Conservation (phyloP, 2,113 vertebrate species). For the Neogale vison region DNA sequence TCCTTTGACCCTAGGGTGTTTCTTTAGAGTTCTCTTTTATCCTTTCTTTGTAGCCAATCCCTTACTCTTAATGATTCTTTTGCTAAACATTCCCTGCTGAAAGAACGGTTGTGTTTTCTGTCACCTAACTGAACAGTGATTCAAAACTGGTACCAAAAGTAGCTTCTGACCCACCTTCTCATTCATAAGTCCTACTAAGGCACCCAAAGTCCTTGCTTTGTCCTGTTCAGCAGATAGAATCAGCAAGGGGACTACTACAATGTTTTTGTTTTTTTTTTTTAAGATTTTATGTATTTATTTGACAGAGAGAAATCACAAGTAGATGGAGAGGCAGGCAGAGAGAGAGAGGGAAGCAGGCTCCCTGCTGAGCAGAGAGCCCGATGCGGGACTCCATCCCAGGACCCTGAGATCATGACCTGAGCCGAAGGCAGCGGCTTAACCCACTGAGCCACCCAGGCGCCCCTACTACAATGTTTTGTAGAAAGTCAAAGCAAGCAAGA, state of each 20-base stretch:
- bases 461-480: not conserved
- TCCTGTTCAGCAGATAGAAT: not conserved
- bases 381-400: no score
- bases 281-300: no score
- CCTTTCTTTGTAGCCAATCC: not conserved
- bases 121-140: not conserved
- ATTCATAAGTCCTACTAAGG: not conserved
- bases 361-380: no score
- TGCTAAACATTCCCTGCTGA: not conserved
- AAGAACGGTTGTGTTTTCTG: not conserved
- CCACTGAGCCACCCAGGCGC: no score
- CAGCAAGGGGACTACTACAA: not conserved
- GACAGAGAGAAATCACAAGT: no score
- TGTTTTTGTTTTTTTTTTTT: no score
- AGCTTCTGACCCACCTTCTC: not conserved
- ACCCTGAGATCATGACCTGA: no score
- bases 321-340: no score
- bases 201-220: not conserved
- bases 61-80: not conserved
- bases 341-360: no score
- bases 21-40: not conserved
- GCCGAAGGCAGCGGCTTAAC: no score
- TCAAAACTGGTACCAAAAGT: not conserved
- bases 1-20: not conserved
- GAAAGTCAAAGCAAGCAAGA: not conserved